Base-by-base conservation (phyloP, 2,797 vertebrate genomes). In the Meda fulgida region DNA sequence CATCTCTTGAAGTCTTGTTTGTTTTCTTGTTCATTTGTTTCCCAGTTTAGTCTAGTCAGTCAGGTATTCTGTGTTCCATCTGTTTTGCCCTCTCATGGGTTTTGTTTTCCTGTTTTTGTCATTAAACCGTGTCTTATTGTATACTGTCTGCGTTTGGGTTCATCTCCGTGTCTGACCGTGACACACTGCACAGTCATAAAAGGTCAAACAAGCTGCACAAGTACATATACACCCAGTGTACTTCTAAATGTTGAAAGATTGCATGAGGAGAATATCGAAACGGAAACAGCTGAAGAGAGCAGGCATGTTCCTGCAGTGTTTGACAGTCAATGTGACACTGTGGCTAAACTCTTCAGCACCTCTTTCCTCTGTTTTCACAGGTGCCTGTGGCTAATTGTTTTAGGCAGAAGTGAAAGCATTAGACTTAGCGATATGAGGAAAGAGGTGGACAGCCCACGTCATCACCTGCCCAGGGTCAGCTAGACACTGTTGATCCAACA, bases 351-450 rank as follows among this genome's bases (percentile, higher is more conserved):
- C 84, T 82, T 89, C 48, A 84, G 69, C 86, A 78, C 71, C 80
- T 81, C 66, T 80, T 88, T 69, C 76, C 85, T 88, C 75, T 91
- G 89, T 92, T 91, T 89, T 91, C 80, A 91, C 91, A 91, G 90
- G 89, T 90, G 88, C 9, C 78, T 84, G 55, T 19, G 87, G 78
- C 40, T 60, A 58, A 66, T 76, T 85, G 75, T 67, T 80, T 77
- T 69, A 84, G 66, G 80, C 55, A 53, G 65, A 84, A 46, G 55
- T 36, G 36, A 73, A 71, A 38, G 8, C 58, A 18, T 78, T 78
- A 36, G 77, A 63, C 51, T 6, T 31, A 38, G 80, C 13, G 46
- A 43, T 53, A 65, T 34, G 81, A 81, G 69, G 53, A 82, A 43
- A 83, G 81, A 36, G 66, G 60, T 58, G 84, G 53, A 70, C 71